A percentile compares a stretch with the other conserved stretches of the same genome.
Conservation (phyloP, 1,140 invertebrate genomes). For the Gryllus bimaculatus region DNA sequence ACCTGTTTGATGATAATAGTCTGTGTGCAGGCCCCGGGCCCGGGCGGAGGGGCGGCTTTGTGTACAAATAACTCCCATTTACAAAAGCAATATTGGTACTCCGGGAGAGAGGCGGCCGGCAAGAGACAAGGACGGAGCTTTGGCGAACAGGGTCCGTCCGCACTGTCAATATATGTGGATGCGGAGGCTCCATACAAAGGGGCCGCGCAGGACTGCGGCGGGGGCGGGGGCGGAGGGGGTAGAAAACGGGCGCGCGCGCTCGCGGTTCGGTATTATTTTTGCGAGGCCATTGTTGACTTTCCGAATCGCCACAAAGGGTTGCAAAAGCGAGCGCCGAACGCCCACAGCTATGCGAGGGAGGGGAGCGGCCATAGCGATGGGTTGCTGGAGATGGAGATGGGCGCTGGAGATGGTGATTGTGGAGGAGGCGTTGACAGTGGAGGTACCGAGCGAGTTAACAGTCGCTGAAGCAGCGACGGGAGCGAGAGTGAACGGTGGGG, state of each 20-base stretch:
- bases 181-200: neutral
- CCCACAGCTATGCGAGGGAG: no score
- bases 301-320: no score
- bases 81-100: slow-evolving; percentile 5
- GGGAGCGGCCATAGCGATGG: no score
- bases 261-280: no score
- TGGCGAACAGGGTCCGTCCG: neutral
- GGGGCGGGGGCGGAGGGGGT: neutral
- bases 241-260: neutral
- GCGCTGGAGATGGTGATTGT: no score
- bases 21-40: neutral
- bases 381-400: no score
- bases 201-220: neutral
- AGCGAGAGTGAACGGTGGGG: no score
- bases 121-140: neutral
- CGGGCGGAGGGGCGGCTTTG: neutral
- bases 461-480: no score
- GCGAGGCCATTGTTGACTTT: no score
- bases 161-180: neutral
- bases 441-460: no score
- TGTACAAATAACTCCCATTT: slow-evolving; percentile 1
- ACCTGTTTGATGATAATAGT: slow-evolving; percentile 1
- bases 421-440: no score
- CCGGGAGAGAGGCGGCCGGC: neutral
- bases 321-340: no score